Evolutionary conservation across 2,888 invertebrate species (phyloP).

Genomic region (Melolontha melolontha): DNA sequence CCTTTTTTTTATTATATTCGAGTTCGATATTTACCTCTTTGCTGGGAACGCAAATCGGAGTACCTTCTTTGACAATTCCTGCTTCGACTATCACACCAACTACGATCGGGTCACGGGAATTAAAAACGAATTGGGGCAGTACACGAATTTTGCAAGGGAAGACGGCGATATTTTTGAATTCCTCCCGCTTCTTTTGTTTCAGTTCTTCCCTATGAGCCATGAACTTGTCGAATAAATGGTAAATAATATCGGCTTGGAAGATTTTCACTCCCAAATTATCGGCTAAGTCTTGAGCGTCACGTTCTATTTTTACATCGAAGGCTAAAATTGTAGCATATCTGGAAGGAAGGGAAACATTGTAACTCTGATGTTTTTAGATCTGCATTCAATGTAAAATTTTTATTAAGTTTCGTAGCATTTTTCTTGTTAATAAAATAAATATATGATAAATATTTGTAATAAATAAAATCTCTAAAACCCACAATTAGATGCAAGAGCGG

Average conservation of each 20-base stretch:
- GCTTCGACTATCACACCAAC: constrained; percentile 96
- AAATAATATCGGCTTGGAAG: constrained; percentile 99
- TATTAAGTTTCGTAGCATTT: too few species aligned
- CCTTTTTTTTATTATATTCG: constrained; percentile 4
- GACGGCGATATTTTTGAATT: constrained; percentile 96
- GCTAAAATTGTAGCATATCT: constrained; percentile 97
- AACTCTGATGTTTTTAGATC: background rate
- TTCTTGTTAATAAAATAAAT: too few species aligned
- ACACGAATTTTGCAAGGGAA: constrained; percentile 96
- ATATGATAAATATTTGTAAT: too few species aligned
- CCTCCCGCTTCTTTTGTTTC: constrained; percentile 90
- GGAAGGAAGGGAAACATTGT: constrained; percentile 51
- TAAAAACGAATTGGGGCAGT: constrained; percentile 93
- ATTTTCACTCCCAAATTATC: constrained; percentile 94
- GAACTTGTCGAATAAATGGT: constrained; percentile 99
- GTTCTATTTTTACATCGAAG: constrained; percentile 99
- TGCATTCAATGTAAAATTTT: background rate
- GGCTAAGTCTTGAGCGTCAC: constrained; percentile 97
- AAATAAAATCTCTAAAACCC: too few species aligned
- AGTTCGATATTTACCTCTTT: constrained; percentile 78
- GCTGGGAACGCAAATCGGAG: constrained; percentile 96
- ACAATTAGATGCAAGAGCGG: too few species aligned
- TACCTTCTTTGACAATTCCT: constrained; percentile 95
- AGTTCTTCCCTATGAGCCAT: constrained; percentile 92
- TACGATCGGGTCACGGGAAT: constrained; percentile 98